phyloP scores from a whole-genome alignment of 2,888 invertebrate species.

The Lasioglossum morio region DNA sequence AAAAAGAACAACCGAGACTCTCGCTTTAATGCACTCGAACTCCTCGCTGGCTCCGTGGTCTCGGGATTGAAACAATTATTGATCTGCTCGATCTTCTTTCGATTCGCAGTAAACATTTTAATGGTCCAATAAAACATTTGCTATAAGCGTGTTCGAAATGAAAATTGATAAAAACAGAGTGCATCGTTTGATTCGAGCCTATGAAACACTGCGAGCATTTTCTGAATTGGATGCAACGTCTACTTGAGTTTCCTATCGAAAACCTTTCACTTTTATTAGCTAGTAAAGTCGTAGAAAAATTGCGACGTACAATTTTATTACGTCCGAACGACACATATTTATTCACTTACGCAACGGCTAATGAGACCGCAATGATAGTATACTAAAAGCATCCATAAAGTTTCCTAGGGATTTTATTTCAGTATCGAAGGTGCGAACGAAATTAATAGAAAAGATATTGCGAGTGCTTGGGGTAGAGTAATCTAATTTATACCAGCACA shows the following conservation, averaged over 20 bases:
- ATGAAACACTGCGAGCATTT: background rate
- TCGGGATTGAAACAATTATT: background rate
- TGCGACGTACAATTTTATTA: background rate
- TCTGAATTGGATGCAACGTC: background rate
- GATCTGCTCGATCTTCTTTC: background rate
- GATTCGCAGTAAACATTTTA: background rate
- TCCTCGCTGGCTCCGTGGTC: background rate
- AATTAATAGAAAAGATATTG: background rate
- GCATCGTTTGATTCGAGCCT: background rate
- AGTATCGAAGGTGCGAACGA: background rate
- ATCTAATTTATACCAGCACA: background rate
- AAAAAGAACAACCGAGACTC: background rate
- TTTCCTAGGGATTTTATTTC: background rate
- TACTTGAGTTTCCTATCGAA: background rate
- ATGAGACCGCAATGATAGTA: background rate
- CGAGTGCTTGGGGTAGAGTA: background rate
- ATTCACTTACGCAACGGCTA: background rate
- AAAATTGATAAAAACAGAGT: background rate
- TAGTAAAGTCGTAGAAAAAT: background rate
- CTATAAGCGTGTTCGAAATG: background rate
- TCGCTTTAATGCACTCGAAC: background rate
- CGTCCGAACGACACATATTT: background rate
- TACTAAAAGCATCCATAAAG: background rate
- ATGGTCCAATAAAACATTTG: background rate
- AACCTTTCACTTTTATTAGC: slow-evolving; percentile 1